These are phyloP conservation scores for Drosophila tropicalis DNA, from an alignment of 1,140 invertebrate species.

Conservation along the genomic window DNA sequence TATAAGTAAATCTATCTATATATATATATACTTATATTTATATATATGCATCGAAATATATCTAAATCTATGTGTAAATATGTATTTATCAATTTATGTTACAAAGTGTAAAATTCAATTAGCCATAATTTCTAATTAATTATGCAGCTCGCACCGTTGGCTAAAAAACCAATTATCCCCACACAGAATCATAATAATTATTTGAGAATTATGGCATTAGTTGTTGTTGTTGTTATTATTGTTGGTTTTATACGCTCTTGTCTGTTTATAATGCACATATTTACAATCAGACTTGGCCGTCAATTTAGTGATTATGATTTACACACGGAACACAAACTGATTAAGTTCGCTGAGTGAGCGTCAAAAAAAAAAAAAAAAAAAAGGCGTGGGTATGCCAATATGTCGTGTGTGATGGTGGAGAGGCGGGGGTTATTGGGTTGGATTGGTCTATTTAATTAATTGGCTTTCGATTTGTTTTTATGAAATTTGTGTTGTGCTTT, in stretches of 20 bases:
- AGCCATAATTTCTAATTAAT: constrained; percentile 55
- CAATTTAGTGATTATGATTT: constrained; percentile 48
- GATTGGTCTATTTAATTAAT: constrained; percentile 53
- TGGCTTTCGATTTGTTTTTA: constrained; percentile 64
- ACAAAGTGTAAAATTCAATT: constrained; percentile 43
- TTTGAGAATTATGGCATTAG: constrained; percentile 36
- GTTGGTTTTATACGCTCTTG: constrained; percentile 9
- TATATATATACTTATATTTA: not conserved
- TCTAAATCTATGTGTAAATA: not conserved
- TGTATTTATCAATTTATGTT: not conserved
- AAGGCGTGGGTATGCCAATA: not conserved
- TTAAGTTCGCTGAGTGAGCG: constrained; percentile 37
- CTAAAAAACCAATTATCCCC: constrained; percentile 62
- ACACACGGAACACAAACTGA: constrained; percentile 49
- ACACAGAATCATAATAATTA: constrained; percentile 46
- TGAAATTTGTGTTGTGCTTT: constrained; percentile 15
- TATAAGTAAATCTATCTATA: not conserved
- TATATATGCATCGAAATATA: not conserved
- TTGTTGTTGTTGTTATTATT: not conserved
- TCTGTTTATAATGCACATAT: constrained; percentile 39
- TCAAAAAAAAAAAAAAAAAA: not conserved
- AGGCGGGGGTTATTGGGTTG: not conserved
- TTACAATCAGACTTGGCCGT: constrained; percentile 26
- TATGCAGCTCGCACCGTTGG: constrained; percentile 53
- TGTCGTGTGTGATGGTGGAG: not conserved